Evolutionary conservation across 2,113 vertebrate species (phyloP).

Genomic region (Hypocryptadius cinnamomeus): DNA sequence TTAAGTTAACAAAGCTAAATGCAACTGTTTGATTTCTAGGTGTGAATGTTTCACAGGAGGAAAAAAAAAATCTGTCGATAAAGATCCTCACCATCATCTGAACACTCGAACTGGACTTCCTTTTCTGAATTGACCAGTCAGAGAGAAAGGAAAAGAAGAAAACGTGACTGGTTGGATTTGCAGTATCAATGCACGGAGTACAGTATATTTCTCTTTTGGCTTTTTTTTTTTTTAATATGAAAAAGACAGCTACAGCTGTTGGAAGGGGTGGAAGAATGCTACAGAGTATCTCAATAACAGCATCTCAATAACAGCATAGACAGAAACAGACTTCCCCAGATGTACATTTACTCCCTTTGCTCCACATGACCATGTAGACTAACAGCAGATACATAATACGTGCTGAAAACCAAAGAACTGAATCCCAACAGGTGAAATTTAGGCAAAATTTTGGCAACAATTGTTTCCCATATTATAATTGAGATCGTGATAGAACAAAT

Average conservation of each 20-base stretch:
- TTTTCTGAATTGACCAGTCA: conserved; percentile 81
- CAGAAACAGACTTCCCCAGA: neutral
- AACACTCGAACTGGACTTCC: conserved; percentile 79
- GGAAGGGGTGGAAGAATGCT: neutral
- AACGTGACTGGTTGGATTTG: conserved; percentile 62
- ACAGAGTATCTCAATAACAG: neutral
- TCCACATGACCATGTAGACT: neutral
- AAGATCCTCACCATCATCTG: conserved; percentile 78
- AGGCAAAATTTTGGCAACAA: conserved; percentile 46
- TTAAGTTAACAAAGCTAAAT: conserved; percentile 35
- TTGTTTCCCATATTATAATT: neutral
- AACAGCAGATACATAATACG: neutral
- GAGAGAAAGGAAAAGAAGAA: conserved; percentile 74
- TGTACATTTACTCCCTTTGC: neutral
- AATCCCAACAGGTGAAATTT: neutral
- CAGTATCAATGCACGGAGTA: conserved; percentile 51
- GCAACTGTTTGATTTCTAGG: conserved; percentile 42
- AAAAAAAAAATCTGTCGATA: conserved; percentile 68
- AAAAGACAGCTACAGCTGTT: neutral
- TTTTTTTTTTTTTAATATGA: neutral
- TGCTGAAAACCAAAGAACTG: neutral
- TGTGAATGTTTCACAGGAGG: conserved; percentile 58
- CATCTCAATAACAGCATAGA: neutral
- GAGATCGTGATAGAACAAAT: neutral
- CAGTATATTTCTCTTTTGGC: conserved; percentile 31